phyloP scores from a whole-genome alignment of 2,113 vertebrate species.

The Notarius quadriscutis region DNA sequence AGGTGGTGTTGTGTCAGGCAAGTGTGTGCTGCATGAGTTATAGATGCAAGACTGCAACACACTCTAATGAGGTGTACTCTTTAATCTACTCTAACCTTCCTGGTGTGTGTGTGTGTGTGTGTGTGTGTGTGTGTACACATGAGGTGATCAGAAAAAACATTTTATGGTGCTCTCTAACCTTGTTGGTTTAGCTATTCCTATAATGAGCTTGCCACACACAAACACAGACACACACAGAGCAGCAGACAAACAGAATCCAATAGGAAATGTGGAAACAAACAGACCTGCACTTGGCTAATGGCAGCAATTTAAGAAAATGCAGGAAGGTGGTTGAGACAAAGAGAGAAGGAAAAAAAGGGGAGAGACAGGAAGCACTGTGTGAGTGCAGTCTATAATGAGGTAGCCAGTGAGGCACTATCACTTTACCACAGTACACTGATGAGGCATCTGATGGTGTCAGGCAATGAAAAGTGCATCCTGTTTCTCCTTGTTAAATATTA shows the following conservation, averaged over 20 bases:
- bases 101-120: neutral
- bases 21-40: slow-evolving; percentile 12
- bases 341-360: neutral
- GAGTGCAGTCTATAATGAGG: slow-evolving; percentile 48
- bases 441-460: slow-evolving; percentile 36
- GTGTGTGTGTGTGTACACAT: neutral
- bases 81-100: slow-evolving; percentile 22
- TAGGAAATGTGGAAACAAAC: slow-evolving; percentile 15
- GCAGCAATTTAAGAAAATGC: slow-evolving; percentile 12
- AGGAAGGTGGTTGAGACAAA: slow-evolving; percentile 30
- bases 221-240: neutral
- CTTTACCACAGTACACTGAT: slow-evolving; percentile 48
- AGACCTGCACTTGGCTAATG: slow-evolving; percentile 15
- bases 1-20: neutral
- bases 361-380: slow-evolving; percentile 17
- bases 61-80: slow-evolving; percentile 29
- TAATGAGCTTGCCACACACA: slow-evolving; percentile 26
- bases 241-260: slow-evolving; percentile 15
- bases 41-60: neutral
- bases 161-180: slow-evolving; percentile 17
- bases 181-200: slow-evolving; percentile 7
- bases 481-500: slow-evolving; percentile 2
- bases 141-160: neutral
- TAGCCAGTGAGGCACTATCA: slow-evolving; percentile 39
- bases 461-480: slow-evolving; percentile 23